Conservation (phyloP, 2,113 vertebrate genomes). For the Vidua macroura region DNA sequence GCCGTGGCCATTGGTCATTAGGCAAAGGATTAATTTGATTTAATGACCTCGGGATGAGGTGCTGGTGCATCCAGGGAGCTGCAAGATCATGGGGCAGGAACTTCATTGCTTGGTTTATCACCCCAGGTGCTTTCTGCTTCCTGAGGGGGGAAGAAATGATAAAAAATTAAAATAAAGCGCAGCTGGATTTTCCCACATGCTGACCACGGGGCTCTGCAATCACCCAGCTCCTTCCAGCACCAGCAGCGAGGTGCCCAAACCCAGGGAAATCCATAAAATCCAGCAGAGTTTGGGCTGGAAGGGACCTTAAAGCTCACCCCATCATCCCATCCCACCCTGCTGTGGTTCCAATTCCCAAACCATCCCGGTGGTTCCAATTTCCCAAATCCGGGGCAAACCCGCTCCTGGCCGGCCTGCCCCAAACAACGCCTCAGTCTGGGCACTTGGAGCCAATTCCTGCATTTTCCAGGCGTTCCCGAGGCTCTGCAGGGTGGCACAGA, state of each 20-base stretch:
- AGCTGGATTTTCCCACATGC: neutral
- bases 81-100: neutral
- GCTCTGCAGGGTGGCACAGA: fast-evolving
- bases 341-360: neutral
- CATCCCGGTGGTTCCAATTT: neutral
- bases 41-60: neutral
- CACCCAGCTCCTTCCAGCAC: neutral
- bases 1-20: neutral
- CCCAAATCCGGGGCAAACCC: neutral
- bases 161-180: neutral
- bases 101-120: neutral
- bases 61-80: too few species aligned
- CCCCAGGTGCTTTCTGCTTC: neutral
- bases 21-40: neutral
- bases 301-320: neutral
- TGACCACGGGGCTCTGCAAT: fast-evolving
- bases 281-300: neutral
- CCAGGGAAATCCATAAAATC: neutral
- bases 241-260: fast-evolving
- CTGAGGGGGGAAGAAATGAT: neutral
- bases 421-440: fast-evolving
- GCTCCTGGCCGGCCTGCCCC: neutral
- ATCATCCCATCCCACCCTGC: neutral
- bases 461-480: fast-evolving
- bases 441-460: fast-evolving